Conservation (phyloP, 2,888 invertebrate species). For the Harpalus rufipes region DNA sequence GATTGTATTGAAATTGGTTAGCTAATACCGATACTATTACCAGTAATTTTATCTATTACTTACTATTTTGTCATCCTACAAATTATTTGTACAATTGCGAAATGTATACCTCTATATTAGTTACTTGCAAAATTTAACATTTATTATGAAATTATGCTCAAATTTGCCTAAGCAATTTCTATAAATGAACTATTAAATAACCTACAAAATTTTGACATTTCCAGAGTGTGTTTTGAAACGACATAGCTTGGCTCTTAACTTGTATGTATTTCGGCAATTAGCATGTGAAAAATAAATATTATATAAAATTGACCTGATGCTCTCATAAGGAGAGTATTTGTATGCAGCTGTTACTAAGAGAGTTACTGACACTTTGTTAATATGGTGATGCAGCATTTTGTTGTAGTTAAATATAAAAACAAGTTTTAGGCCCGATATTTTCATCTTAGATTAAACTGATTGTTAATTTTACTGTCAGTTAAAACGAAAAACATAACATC, state of each 20-base stretch:
- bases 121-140: not conserved
- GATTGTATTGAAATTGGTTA: conserved; percentile 44
- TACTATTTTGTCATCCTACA: conserved; percentile 22
- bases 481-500: no score
- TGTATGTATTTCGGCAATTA: not conserved
- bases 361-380: not conserved
- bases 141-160: not conserved
- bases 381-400: no score
- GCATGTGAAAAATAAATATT: not conserved
- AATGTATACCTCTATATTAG: not conserved
- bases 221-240: not conserved
- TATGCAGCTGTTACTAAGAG: not conserved
- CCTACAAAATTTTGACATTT: not conserved
- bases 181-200: conserved; percentile 4
- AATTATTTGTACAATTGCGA: not conserved
- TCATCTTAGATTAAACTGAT: no score
- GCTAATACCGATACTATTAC: conserved; percentile 23
- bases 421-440: no score
- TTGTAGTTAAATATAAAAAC: no score
- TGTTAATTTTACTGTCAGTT: no score
- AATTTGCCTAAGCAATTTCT: conserved; percentile 6
- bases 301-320: not conserved
- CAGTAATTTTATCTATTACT: conserved; percentile 27
- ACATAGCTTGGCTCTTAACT: not conserved
- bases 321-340: not conserved